These are phyloP conservation scores for Bradypus variegatus DNA, from an alignment of 2,797 vertebrate genomes.

Conservation along the genomic window DNA sequence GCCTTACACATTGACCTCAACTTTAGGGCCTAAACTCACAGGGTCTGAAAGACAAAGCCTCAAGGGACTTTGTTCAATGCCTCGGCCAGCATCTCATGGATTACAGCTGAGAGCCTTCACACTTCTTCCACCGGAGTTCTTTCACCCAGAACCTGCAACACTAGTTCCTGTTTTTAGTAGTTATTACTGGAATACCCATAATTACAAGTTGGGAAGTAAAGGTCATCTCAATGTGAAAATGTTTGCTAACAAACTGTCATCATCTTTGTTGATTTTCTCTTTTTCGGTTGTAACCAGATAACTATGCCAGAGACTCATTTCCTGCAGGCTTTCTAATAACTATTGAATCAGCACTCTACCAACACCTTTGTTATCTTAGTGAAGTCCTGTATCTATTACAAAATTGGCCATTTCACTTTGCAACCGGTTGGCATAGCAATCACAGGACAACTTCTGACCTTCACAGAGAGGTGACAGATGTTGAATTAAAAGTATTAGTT, in stretches of 20 bases:
- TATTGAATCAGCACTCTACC: background rate
- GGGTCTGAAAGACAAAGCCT: background rate
- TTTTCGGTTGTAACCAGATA: background rate
- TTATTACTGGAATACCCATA: background rate
- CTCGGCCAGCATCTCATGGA: background rate
- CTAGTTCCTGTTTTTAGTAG: background rate
- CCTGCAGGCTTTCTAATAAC: background rate
- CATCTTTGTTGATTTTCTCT: background rate
- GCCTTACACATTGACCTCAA: background rate
- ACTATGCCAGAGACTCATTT: background rate
- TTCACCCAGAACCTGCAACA: background rate
- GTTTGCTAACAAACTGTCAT: background rate
- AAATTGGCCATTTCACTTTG: background rate
- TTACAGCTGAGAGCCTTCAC: background rate
- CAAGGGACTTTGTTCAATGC: background rate
- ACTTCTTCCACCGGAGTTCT: background rate
- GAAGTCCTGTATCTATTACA: background rate
- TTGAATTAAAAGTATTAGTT: background rate
- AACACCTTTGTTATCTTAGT: background rate
- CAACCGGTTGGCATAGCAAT: background rate
- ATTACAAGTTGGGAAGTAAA: background rate
- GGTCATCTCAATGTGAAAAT: background rate
- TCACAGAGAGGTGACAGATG: background rate
- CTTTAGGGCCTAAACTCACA: background rate
- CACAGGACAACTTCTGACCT: background rate